These are phyloP conservation scores for Peromyscus californicus DNA, from an alignment of 2,113 vertebrate genomes.

Conservation along the genomic window DNA sequence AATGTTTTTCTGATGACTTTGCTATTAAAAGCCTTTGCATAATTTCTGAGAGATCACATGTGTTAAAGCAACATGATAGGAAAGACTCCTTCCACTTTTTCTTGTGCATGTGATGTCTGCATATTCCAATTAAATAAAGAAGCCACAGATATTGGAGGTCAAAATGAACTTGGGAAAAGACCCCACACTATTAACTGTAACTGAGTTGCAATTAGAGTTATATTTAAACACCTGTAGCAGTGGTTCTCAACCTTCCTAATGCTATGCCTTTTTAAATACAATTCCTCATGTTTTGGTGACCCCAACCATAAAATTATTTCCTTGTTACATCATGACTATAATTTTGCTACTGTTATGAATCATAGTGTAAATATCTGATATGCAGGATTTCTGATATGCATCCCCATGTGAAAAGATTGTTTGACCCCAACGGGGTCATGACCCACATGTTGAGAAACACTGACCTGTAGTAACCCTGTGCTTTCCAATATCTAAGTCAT, in stretches of 20 bases:
- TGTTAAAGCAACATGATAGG: not conserved
- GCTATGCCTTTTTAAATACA: not conserved
- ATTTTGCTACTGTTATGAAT: not conserved
- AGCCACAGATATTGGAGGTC: not conserved
- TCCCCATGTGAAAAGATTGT: not conserved
- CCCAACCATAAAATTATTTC: not conserved
- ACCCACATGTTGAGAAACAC: not conserved
- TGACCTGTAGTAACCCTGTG: not conserved
- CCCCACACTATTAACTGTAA: not conserved
- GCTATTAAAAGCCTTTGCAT: not conserved
- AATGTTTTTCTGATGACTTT: conserved; percentile 15
- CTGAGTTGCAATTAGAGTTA: not conserved
- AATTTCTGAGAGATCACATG: not conserved
- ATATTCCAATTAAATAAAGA: not conserved
- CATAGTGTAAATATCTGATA: not conserved
- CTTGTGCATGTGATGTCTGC: not conserved
- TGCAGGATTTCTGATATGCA: not conserved
- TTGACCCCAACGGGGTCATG: not conserved
- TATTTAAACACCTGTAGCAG: not conserved
- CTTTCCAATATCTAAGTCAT: not conserved
- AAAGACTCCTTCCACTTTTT: not conserved
- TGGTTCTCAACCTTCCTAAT: not conserved
- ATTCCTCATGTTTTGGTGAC: not conserved
- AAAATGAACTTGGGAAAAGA: not conserved
- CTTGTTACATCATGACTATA: not conserved